Evolutionary conservation across 2,888 invertebrate species (phyloP).

Genomic region (Corbicula japonica): DNA sequence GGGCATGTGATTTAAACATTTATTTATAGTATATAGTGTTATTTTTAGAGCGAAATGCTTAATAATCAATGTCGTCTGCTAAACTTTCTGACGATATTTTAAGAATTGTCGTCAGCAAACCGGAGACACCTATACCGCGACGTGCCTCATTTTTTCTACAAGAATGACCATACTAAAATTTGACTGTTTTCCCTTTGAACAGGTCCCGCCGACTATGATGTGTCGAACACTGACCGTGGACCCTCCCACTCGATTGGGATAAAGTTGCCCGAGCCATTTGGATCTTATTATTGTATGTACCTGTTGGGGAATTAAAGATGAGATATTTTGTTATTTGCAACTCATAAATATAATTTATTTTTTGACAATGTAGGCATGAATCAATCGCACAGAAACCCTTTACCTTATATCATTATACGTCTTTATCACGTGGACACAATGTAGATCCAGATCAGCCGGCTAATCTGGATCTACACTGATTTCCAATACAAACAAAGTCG

Average conservation of each 20-base stretch:
- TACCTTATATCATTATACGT: background rate
- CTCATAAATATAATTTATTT: background rate
- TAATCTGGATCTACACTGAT: too few species aligned
- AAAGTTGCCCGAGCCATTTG: constrained; percentile 68
- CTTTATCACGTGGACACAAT: background rate
- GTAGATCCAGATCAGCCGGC: background rate
- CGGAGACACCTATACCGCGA: background rate
- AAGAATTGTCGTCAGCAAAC: background rate
- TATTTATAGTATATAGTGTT: background rate
- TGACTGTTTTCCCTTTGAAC: constrained; percentile 1
- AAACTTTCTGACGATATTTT: background rate
- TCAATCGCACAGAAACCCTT: background rate
- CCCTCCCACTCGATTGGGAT: constrained; percentile 73
- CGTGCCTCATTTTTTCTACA: background rate
- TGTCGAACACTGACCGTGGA: constrained; percentile 53
- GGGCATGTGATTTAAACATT: too few species aligned
- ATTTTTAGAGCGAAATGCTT: background rate
- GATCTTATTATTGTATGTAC: constrained; percentile 60
- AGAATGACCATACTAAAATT: background rate
- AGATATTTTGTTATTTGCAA: background rate
- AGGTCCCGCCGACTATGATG: constrained; percentile 75
- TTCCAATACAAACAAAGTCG: too few species aligned
- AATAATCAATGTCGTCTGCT: background rate
- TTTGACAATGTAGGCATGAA: background rate
- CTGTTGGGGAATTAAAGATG: background rate